These are phyloP conservation scores for Tarsius wallacei DNA, from an alignment of 2,797 vertebrate species.

Conservation along the genomic window DNA sequence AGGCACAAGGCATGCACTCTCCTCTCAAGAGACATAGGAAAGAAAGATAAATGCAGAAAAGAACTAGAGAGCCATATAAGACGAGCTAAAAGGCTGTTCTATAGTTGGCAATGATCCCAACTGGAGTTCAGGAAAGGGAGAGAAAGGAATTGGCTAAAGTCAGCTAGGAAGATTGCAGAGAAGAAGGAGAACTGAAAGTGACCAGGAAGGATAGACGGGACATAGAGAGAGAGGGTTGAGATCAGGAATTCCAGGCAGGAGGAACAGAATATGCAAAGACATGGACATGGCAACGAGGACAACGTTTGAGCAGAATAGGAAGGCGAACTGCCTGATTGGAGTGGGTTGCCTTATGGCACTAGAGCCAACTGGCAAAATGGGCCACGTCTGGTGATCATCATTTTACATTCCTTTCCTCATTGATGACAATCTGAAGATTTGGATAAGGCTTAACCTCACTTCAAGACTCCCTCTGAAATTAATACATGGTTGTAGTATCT, in stretches of 20 bases:
- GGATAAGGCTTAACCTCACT: neutral
- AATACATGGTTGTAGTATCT: neutral
- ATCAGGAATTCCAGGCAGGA: neutral
- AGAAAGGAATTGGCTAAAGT: neutral
- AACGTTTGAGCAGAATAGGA: fast-evolving
- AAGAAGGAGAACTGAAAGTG: neutral
- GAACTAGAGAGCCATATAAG: neutral
- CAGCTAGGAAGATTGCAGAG: neutral
- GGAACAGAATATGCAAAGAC: neutral
- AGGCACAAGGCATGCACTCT: neutral
- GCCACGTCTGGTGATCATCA: neutral
- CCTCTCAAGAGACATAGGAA: neutral
- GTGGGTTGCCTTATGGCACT: neutral
- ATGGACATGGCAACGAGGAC: neutral
- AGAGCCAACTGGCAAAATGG: neutral
- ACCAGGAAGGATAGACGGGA: neutral
- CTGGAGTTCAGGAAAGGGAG: neutral
- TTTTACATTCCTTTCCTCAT: neutral
- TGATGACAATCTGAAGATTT: neutral
- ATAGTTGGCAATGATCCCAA: neutral
- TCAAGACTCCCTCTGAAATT: slow-evolving; percentile 15
- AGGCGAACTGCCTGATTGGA: neutral
- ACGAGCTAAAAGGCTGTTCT: neutral
- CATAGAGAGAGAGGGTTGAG: neutral
- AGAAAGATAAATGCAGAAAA: neutral